These are phyloP conservation scores for Saguinus imperator DNA, from an alignment of 2,113 vertebrate genomes.

Conservation along the genomic window DNA sequence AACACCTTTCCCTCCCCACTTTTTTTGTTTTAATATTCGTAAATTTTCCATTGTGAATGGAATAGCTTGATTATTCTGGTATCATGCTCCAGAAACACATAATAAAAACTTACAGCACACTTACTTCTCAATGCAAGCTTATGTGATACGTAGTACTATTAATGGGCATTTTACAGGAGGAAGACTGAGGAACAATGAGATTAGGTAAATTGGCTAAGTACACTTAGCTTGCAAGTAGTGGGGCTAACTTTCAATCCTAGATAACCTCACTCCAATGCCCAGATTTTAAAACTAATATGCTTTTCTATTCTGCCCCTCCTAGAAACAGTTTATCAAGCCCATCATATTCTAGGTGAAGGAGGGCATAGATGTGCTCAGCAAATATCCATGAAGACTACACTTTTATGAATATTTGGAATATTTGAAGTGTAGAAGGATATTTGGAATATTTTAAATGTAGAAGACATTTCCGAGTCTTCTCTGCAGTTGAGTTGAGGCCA, in stretches of 20 bases:
- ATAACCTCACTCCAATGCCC: background rate
- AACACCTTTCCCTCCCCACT: rapidly evolving
- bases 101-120: background rate
- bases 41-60: background rate
- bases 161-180: background rate
- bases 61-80: background rate
- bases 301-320: background rate
- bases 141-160: background rate
- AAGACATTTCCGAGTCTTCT: background rate
- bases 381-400: background rate
- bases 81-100: background rate
- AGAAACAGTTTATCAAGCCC: background rate
- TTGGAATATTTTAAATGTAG: no score
- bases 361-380: background rate
- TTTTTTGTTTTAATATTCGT: background rate
- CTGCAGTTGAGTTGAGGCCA: background rate
- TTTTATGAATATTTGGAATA: no score
- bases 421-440: no score
- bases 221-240: background rate
- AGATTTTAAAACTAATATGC: background rate
- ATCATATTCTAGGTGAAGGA: background rate
- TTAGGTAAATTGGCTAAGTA: background rate
- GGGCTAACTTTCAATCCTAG: background rate
- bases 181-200: background rate
- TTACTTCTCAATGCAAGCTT: background rate